Base-by-base conservation (phyloP, 2,888 invertebrate genomes). In the Elysia crispata region DNA sequence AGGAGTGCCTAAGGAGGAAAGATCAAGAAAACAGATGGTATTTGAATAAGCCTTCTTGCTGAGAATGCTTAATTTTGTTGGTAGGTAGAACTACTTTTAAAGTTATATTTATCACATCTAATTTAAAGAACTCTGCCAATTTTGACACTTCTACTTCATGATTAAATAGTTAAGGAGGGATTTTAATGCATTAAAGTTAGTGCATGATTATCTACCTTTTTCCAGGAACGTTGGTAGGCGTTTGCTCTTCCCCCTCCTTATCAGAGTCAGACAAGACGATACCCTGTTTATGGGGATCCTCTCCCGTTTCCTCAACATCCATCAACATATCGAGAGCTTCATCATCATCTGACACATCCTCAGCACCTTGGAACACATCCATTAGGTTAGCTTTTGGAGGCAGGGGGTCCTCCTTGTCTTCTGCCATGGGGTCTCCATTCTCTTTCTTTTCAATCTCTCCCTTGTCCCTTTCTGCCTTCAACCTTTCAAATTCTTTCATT, bases 151-250 rank as follows among this genome's bases (percentile, higher is more conserved):
- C n/a, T n/a, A n/a, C n/a, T n/a, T n/a, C n/a, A 41, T 41, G 3
- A 11, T 11, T 41, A 41, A 41, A 3, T 6, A 41, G 41, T 3
- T 41, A 41, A 41, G 41, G 11, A 41, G n/a, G 41, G 5, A 41
- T 41, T 41, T 11, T 6, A 41, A 41, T 3, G 41, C 41, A 41
- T 11, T 41, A 41, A 41, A 41, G 3, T 41, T 3, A 41, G 41
- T 41, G 5, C 11, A 41, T 41, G 11, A 41, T 20, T 5, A 49
- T 72, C 50, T 50, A 79, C 79, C 76, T 80, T 72, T 80, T 80
- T 25, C 80, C 80, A 41, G 80, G 80, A 30, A 76, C 76, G 25
- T 62, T 80, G 28, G 80, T 80, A 13, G 80, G 80, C 28, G 80
- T 69, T 30, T 76, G 69, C 25, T 76, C 80, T 54, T 66, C 74